Base-by-base conservation (phyloP, 2,797 vertebrate genomes). In the Sternotherus odoratus region DNA sequence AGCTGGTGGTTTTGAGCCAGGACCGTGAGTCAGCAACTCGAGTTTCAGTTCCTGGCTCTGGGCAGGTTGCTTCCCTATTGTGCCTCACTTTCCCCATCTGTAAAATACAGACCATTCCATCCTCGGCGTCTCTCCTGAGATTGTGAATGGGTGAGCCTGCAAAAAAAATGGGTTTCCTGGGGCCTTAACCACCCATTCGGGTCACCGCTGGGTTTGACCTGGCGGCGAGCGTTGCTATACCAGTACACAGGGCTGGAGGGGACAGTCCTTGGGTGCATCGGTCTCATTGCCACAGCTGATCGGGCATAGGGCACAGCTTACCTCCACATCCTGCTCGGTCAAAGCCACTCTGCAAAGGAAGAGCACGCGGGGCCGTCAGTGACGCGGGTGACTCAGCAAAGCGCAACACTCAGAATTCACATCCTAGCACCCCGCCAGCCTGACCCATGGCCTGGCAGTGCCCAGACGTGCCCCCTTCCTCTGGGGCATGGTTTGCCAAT, bases 271-370 rank as follows among this genome's bases (percentile, higher is more conserved):
- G 4, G 24, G 43, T 16, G 12, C 72, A 46, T 48, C 43, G 4
- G 15, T 46, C 72, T 48, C 43, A 48, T 48, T 28, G 43, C 72
- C 12, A 48, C 3, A 10, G 72, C 72, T 26, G 72, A 75, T 26
- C 3, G 0, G 0, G 56, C 6, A 49, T 56, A 57, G 5, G 0
- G 23, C 48, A 90, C 85, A 43, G 23, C 95, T 96, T 88, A 97
- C 97, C 97, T 97, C 97, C 83, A 97, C 86, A 1, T 97, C 97
- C 94, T 97, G 97, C 89, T 97, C 97, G 2, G 97, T 97, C 95
- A 97, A 88, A 93, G 94, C 79, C 75, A 88, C 90, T 79, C 97
- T 97, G 94, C 10, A 12, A 91, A 83, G 85, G 91, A 87, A 96
- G 57, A 97, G 82, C 43, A 63, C 9, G 30, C 7, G 50, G 16